Percentiles rank a stretch among this genome's conserved stretches.
Conservation (phyloP, 2,888 invertebrate species). For the Chydorus sphaericus region DNA sequence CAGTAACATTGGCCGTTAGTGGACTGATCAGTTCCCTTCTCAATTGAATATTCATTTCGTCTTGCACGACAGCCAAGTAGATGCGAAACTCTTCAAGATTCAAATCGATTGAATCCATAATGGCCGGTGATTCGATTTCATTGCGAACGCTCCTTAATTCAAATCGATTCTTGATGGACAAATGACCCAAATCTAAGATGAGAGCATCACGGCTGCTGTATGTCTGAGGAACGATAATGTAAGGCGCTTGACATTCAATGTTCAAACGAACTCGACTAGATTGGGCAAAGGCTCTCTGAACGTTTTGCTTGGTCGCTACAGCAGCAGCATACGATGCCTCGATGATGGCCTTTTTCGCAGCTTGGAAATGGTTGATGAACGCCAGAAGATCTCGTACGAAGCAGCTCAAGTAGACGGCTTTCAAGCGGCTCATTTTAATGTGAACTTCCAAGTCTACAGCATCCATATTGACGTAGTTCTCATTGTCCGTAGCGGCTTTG, state of each 20-base stretch:
- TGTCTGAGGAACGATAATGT: conserved; percentile 76
- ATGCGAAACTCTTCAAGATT: conserved; percentile 65
- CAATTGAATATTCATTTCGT: conserved; percentile 24
- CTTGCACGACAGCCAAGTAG: conserved; percentile 27
- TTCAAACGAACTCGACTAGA: conserved; percentile 55
- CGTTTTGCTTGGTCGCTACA: conserved; percentile 72
- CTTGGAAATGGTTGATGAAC: conserved; percentile 79
- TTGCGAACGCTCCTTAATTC: conserved; percentile 33
- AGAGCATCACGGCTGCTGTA: conserved; percentile 63
- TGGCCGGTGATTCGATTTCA: conserved; percentile 37
- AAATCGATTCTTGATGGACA: conserved; percentile 56
- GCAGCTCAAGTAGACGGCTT: conserved; percentile 79
- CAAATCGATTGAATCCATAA: conserved; percentile 70
- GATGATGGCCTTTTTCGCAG: conserved; percentile 69
- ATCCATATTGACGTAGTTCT: conserved; percentile 27
- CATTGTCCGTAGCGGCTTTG: conserved; percentile 37
- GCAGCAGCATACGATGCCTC: conserved; percentile 85
- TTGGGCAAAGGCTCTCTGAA: conserved; percentile 66
- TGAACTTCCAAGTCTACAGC: conserved; percentile 60
- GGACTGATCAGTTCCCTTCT: conserved; percentile 56
- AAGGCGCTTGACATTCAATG: conserved; percentile 61
- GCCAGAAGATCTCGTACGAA: conserved; percentile 69
- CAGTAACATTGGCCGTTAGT: conserved; percentile 57
- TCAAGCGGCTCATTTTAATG: conserved; percentile 66
- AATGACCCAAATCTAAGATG: conserved; percentile 69